Percentiles rank a stretch among this genome's conserved stretches.
These are phyloP conservation scores for Notothenia rossii DNA, from an alignment of 2,113 vertebrate species.

Conservation along the genomic window DNA sequence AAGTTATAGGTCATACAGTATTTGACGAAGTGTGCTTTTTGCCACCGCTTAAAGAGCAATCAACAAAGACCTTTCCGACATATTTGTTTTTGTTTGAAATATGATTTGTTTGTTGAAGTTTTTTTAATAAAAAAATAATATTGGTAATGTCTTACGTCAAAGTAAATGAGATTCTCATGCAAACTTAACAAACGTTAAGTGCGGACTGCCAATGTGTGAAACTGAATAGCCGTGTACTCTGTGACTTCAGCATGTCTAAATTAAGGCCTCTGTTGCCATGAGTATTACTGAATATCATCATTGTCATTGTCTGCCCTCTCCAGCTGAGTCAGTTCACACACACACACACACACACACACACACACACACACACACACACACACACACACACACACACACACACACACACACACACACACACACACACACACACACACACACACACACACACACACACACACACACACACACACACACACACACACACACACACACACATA, in stretches of 20 bases:
- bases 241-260: slow-evolving; percentile 48
- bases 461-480: not conserved
- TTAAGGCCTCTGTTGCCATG: slow-evolving; percentile 33
- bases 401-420: not conserved
- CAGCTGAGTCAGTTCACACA: slow-evolving; percentile 42
- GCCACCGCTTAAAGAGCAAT: not conserved
- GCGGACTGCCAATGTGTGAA: not conserved
- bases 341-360: not conserved
- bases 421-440: not conserved
- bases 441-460: not conserved
- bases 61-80: not conserved
- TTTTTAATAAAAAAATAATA: not conserved
- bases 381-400: too few relatives aligned
- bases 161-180: not conserved
- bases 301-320: slow-evolving; percentile 66
- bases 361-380: too few relatives aligned
- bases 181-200: not conserved
- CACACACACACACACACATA: not conserved
- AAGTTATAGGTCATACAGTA: slow-evolving; percentile 24
- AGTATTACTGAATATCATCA: slow-evolving; percentile 45
- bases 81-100: not conserved
- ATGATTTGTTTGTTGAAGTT: not conserved
- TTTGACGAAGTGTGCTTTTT: not conserved
- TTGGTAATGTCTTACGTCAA: not conserved
- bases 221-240: slow-evolving; percentile 7